Base-by-base conservation (phyloP, 2,113 vertebrate genomes). In the Platysternon megacephalum region DNA sequence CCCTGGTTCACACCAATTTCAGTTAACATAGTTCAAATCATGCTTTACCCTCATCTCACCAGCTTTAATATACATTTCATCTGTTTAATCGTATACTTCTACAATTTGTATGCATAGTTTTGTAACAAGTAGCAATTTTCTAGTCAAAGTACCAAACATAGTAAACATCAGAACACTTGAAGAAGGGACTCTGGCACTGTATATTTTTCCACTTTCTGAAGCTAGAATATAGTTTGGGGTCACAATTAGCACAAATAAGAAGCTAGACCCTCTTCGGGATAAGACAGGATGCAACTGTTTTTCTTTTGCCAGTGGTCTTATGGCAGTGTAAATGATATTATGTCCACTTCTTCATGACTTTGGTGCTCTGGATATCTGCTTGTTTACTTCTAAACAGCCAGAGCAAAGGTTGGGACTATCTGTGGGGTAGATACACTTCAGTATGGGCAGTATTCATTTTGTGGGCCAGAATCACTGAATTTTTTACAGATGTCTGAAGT, bases 181-280 rank as follows among this genome's bases (percentile, higher is more conserved):
- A 83, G 87, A 80, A n/a, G 92, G 81, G 42, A 82, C 61, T 49
- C 72, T 81, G 58, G 85, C 74, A 79, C 58, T 56, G 35, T n/a
- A 84, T 49, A 29, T 44, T 42, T 52, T 21, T 46, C 46, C 88
- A 78, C 84, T 85, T 61, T 56, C 32, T 51, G 72, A 88, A 16
- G 87, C 32, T 32, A 78, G 65, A 61, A n/a, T 79, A 89, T 26
- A 56, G 68, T 84, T 55, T n/a, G 26, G 42, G 53, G 58, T 35
- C 29, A 89, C 48, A 89, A 88, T 82, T 85, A 79, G 79, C 80
- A 94, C 46, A 84, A 93, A 91, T 84, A 79, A 90, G 26, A 93
- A 93, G 49, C 68, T 79, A 22, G 56, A 53, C 5, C 8, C 49
- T 29, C 12, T 92, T 96, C 82, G n/a, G 58, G 35, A 86, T 35